phyloP scores from a whole-genome alignment of 2,888 invertebrate genomes.

The Terebella lapidaria region DNA sequence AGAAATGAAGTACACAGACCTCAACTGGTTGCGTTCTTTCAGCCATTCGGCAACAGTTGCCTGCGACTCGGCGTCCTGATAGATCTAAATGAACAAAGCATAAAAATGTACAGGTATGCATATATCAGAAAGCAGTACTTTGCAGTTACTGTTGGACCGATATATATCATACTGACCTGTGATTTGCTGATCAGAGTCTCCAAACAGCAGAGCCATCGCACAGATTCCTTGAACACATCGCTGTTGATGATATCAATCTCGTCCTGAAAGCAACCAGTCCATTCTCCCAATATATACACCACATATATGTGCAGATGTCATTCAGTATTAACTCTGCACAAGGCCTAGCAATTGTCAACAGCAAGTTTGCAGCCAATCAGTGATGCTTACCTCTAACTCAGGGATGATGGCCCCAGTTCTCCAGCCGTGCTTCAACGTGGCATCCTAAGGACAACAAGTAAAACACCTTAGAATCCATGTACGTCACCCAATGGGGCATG shows the following conservation, averaged over 20 bases:
- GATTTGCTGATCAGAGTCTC: constrained; percentile 46
- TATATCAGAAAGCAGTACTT: too few species aligned
- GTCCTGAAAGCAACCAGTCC: constrained; percentile 60
- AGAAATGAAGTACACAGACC: constrained; percentile 26
- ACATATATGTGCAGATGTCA: too few species aligned
- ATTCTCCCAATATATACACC: neutral
- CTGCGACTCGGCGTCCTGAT: constrained; percentile 28
- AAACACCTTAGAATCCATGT: neutral
- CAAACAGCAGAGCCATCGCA: constrained; percentile 59
- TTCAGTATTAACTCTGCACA: neutral
- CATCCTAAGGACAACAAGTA: constrained; percentile 60
- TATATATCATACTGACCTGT: constrained; percentile 45
- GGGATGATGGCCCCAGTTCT: constrained; percentile 95
- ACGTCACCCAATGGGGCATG: too few species aligned
- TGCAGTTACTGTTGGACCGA: too few species aligned
- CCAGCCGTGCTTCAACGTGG: constrained; percentile 93
- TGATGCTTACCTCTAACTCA: constrained; percentile 72
- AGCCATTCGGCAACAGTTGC: constrained; percentile 65
- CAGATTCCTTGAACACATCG: constrained; percentile 75
- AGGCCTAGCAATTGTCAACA: constrained; percentile 6
- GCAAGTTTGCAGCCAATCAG: neutral
- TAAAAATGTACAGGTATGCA: too few species aligned
- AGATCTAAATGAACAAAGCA: constrained; percentile 8
- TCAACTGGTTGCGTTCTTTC: constrained; percentile 56
- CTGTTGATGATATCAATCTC: constrained; percentile 86